Percentiles rank a stretch among this genome's conserved stretches.
These are phyloP conservation scores for Rhyacophila evoluta DNA, from an alignment of 2,888 invertebrate species.

Conservation along the genomic window DNA sequence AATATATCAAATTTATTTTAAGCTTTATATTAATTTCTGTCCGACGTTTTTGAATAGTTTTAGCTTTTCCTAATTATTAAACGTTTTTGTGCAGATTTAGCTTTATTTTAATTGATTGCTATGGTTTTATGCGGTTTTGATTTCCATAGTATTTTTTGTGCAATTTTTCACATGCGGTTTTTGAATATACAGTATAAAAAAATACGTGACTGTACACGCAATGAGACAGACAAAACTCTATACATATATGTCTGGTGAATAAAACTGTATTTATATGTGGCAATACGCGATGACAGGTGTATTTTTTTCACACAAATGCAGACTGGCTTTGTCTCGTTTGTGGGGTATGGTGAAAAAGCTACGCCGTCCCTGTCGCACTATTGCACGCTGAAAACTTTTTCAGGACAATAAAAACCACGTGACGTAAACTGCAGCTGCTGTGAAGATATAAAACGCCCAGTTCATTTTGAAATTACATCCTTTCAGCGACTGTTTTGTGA, in stretches of 20 bases:
- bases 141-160: too few relatives aligned
- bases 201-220: too few relatives aligned
- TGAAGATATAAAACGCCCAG: conserved; percentile 24
- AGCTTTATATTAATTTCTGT: too few relatives aligned
- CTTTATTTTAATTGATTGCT: too few relatives aligned
- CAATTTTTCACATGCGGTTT: too few relatives aligned
- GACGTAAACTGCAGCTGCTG: conserved; percentile 24
- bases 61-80: too few relatives aligned
- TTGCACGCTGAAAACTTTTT: conserved; percentile 18
- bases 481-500: conserved; percentile 21
- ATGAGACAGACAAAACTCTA: neutral
- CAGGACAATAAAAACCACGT: conserved; percentile 22
- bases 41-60: too few relatives aligned
- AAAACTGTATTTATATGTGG: neutral
- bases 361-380: neutral
- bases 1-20: too few relatives aligned
- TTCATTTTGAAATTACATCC: conserved; percentile 24
- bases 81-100: too few relatives aligned
- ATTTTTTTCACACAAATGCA: conserved; percentile 17
- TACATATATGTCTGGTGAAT: neutral
- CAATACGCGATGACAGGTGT: neutral
- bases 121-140: too few relatives aligned
- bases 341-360: neutral
- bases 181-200: too few relatives aligned
- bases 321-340: neutral